Conservation (phyloP, 2,113 vertebrate species). For the Alosa alosa region DNA sequence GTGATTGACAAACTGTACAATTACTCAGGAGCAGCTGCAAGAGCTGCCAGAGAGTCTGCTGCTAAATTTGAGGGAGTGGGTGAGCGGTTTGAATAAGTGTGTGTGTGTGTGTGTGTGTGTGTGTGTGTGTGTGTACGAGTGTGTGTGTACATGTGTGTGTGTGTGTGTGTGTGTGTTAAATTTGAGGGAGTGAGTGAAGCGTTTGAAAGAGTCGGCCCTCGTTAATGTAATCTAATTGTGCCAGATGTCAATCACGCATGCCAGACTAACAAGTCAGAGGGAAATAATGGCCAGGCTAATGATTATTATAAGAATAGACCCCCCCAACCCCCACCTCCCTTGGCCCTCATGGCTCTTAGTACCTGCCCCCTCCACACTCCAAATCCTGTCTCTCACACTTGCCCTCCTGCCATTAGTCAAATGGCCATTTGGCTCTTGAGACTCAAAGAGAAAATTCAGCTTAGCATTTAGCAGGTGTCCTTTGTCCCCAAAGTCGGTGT, state of each 20-base stretch:
- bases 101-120: too few species aligned
- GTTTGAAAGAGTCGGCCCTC: constrained; percentile 8
- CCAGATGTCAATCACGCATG: constrained; percentile 25
- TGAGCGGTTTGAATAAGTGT: constrained; percentile 2
- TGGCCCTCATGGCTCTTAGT: too few species aligned
- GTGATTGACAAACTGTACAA: constrained; percentile 27
- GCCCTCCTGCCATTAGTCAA: not conserved
- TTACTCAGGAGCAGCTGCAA: constrained; percentile 24
- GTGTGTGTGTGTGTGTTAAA: too few species aligned
- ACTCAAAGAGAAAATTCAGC: not conserved
- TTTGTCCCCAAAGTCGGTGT: not conserved
- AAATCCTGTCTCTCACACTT: not conserved
- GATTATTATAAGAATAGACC: constrained; percentile 9
- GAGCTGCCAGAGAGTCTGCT: not conserved
- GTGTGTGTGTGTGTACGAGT: too few species aligned
- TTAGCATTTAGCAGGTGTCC: not conserved
- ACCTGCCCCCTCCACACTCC: not conserved
- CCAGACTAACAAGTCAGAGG: not conserved
- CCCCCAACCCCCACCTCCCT: not conserved
- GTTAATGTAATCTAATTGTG: constrained; percentile 30
- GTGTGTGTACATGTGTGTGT: too few species aligned
- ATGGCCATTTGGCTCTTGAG: not conserved
- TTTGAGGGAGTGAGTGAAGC: not conserved
- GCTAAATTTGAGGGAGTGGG: constrained; percentile 28
- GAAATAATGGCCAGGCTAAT: not conserved